These are phyloP conservation scores for Caenorhabditis tropicalis DNA, from an alignment of 1,140 invertebrate species.

Conservation along the genomic window DNA sequence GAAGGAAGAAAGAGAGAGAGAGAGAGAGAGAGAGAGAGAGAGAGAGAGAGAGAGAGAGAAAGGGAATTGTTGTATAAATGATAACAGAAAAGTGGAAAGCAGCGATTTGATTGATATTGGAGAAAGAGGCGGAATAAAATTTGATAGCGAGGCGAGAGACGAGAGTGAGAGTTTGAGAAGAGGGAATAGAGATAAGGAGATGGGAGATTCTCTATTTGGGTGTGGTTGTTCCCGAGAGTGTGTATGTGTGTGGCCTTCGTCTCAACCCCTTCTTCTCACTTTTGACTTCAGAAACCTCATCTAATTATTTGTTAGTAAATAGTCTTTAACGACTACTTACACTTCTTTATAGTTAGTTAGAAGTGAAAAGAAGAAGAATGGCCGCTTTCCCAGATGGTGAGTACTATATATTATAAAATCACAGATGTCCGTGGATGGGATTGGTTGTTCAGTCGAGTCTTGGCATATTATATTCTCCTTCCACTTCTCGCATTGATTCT, in stretches of 20 bases:
- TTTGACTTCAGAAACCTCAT: constrained; percentile 23
- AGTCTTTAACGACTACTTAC: constrained; percentile 5
- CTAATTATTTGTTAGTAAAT: constrained; percentile 20
- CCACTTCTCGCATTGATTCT: constrained; percentile 42
- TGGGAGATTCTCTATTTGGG: not conserved
- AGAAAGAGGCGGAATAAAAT: constrained; percentile 29
- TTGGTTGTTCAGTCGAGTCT: constrained; percentile 12
- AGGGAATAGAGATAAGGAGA: not conserved
- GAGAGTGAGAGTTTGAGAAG: not conserved
- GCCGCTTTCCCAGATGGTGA: constrained; percentile 4
- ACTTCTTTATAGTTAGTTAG: not conserved
- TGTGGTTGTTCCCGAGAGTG: constrained; percentile 3
- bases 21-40: too few relatives aligned
- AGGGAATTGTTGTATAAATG: constrained; percentile 11
- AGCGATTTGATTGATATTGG: constrained; percentile 33
- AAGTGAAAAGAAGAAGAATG: not conserved
- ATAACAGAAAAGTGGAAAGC: constrained; percentile 27
- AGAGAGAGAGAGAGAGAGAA: not conserved
- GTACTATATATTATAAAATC: not conserved
- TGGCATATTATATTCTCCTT: constrained; percentile 32
- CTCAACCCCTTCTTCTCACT: constrained; percentile 22
- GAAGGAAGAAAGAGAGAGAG: not conserved
- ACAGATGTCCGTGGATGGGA: constrained; percentile 11
- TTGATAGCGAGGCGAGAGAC: not conserved
- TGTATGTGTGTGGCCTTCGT: constrained; percentile 13